These are phyloP conservation scores for Aeoliscus strigatus DNA, from an alignment of 2,797 vertebrate species.

Conservation along the genomic window DNA sequence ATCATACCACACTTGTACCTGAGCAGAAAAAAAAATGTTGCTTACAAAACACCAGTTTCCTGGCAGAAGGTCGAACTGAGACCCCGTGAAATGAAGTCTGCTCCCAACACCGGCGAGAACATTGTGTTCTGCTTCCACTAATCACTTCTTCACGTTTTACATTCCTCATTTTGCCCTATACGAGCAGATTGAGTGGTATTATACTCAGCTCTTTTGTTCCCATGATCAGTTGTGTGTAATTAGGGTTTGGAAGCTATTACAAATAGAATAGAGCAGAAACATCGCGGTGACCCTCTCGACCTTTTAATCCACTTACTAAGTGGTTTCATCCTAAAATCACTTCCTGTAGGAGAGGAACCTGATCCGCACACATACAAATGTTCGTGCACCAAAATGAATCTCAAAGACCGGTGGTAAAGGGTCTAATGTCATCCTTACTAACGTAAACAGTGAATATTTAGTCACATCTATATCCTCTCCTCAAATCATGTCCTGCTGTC, in stretches of 20 bases:
- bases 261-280: slow-evolving; percentile 26
- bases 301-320: slow-evolving; percentile 31
- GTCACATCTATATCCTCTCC: too few species aligned
- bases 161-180: slow-evolving; percentile 7
- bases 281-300: slow-evolving; percentile 27
- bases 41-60: slow-evolving; percentile 17
- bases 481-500: too few species aligned
- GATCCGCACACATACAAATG: slow-evolving; percentile 10
- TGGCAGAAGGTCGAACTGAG: slow-evolving; percentile 20
- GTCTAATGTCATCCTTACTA: too few species aligned
- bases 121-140: not conserved
- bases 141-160: too few species aligned
- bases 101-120: slow-evolving; percentile 6
- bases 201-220: slow-evolving; percentile 17
- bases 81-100: slow-evolving; percentile 8
- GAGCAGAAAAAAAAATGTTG: too few species aligned
- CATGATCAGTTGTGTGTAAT: slow-evolving; percentile 22
- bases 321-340: slow-evolving; percentile 31
- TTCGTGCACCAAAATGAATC: too few species aligned
- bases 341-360: slow-evolving; percentile 18
- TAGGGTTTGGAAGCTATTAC: slow-evolving; percentile 30
- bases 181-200: slow-evolving; percentile 8
- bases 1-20: not conserved
- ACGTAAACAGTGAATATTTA: too few species aligned
- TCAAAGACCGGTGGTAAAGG: too few species aligned